A percentile compares a stretch with the other conserved stretches of the same genome.
Evolutionary conservation across 2,113 vertebrate species (phyloP).

Genomic region (Pomatostomus ruficeps): DNA sequence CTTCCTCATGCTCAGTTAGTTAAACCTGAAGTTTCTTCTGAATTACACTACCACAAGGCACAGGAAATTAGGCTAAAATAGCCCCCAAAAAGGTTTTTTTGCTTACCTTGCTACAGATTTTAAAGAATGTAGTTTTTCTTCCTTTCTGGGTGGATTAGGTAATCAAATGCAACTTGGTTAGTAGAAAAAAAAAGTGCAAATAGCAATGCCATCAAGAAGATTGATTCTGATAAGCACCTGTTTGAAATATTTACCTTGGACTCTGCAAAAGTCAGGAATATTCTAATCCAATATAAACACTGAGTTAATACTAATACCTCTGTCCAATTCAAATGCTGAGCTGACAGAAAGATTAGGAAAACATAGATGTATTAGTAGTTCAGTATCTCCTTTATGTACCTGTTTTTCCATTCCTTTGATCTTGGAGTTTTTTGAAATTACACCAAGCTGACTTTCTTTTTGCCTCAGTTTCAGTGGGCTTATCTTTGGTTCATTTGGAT

Average conservation of each 20-base stretch:
- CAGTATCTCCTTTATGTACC: not conserved
- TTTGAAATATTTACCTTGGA: conserved; percentile 53
- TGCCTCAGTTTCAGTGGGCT: not conserved
- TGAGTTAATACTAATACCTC: conserved; percentile 10
- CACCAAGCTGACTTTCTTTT: not conserved
- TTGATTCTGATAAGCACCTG: not conserved
- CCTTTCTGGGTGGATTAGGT: not conserved
- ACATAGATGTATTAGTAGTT: not conserved
- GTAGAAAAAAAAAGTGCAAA: not conserved
- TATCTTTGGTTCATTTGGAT: not conserved
- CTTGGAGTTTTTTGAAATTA: not conserved
- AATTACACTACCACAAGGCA: not conserved
- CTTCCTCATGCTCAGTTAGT: not conserved
- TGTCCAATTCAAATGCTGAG: conserved; percentile 11
- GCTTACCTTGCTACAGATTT: not conserved
- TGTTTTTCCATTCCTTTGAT: conserved; percentile 13
- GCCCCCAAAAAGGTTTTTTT: not conserved
- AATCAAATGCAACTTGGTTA: not conserved
- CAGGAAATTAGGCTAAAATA: not conserved
- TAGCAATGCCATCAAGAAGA: not conserved
- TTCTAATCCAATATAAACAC: conserved; percentile 50
- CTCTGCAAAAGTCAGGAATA: conserved; percentile 22
- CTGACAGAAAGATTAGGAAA: conserved; percentile 2
- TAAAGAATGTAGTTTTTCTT: not conserved
- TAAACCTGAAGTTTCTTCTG: not conserved